These are phyloP conservation scores for Hippocampus abdominalis DNA, from an alignment of 2,113 vertebrate genomes.

Conservation along the genomic window DNA sequence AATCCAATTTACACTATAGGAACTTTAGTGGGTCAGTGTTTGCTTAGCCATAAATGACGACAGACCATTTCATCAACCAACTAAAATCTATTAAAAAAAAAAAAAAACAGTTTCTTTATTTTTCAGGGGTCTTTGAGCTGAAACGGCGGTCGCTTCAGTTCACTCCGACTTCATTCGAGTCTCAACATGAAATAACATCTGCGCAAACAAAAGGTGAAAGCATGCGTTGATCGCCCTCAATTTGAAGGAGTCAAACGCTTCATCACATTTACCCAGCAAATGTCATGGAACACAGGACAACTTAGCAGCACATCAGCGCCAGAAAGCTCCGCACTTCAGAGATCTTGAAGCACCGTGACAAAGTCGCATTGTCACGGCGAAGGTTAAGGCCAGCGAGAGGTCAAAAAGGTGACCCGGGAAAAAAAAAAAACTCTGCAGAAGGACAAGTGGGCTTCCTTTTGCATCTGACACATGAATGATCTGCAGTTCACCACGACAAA, in stretches of 20 bases:
- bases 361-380: neutral
- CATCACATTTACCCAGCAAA: conserved; percentile 32
- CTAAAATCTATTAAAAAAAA: neutral
- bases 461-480: conserved; percentile 20
- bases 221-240: conserved; percentile 5
- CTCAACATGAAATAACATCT: neutral
- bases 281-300: conserved; percentile 17
- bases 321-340: conserved; percentile 40
- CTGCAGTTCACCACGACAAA: conserved; percentile 23
- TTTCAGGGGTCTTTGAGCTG: neutral
- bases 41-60: neutral
- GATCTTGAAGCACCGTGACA: conserved; percentile 29
- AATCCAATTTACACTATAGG: neutral
- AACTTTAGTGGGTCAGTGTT: neutral
- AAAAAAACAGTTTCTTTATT: neutral
- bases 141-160: conserved; percentile 19
- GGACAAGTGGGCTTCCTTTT: conserved; percentile 14
- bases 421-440: conserved; percentile 8
- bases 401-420: conserved; percentile 19
- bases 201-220: neutral
- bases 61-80: neutral
- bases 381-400: conserved; percentile 16
- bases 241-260: conserved; percentile 16
- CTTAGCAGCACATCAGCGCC: conserved; percentile 25
- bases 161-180: neutral